These are phyloP conservation scores for Sarcophaga carnaria DNA, from an alignment of 2,888 invertebrate species.

Conservation along the genomic window DNA sequence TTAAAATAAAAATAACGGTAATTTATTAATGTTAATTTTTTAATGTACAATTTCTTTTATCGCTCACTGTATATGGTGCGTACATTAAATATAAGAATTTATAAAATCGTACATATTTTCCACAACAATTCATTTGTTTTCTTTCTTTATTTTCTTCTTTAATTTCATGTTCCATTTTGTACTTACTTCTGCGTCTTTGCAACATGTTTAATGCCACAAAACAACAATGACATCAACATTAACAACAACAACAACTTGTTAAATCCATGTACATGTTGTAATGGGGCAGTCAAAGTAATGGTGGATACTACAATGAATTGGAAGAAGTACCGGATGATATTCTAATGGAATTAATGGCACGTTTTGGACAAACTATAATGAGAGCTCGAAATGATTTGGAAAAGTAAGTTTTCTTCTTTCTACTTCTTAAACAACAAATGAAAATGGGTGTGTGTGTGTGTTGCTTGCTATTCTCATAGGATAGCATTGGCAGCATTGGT, in stretches of 20 bases:
- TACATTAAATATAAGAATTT: slow-evolving; percentile 68
- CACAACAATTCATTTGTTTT: slow-evolving; percentile 71
- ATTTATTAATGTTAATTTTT: too few species aligned
- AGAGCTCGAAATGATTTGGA: slow-evolving; percentile 90
- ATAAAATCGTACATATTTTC: slow-evolving; percentile 72
- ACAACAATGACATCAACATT: neutral
- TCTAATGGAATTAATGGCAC: slow-evolving; percentile 87
- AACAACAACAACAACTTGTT: slow-evolving; percentile 26
- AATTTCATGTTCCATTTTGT: neutral
- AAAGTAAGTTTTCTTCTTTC: slow-evolving; percentile 85
- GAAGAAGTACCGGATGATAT: slow-evolving; percentile 91
- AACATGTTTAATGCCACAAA: slow-evolving; percentile 7
- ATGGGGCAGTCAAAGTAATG: slow-evolving; percentile 76
- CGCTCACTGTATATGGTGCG: too few species aligned
- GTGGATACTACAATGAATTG: slow-evolving; percentile 83
- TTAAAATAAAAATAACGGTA: too few species aligned
- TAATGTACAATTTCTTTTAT: too few species aligned
- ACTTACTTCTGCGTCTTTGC: neutral
- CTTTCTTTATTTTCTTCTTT: slow-evolving; percentile 23
- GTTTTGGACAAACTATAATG: slow-evolving; percentile 89
- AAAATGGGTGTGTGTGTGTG: neutral
- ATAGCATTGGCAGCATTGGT: neutral
- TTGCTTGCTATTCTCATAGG: neutral
- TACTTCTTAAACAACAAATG: neutral
- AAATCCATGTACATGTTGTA: neutral